A percentile compares a stretch with the other conserved stretches of the same genome.
Evolutionary conservation across 2,797 vertebrate genomes (phyloP).

Genomic region (Rhadinocentrus ornatus): DNA sequence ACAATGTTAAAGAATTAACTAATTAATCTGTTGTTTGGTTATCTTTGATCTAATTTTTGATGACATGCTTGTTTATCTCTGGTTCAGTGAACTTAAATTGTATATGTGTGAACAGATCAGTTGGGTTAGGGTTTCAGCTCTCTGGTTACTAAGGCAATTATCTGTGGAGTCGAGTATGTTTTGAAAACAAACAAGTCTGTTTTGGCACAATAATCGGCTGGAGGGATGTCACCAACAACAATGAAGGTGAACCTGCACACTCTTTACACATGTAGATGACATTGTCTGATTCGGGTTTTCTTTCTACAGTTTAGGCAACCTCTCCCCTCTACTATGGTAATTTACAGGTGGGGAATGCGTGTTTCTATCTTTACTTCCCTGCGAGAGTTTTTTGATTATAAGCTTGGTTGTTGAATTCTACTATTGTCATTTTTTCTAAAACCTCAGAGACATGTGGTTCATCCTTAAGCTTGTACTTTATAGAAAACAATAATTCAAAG

Average conservation of each 20-base stretch:
- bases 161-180: slow-evolving; percentile 74
- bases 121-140: slow-evolving; percentile 51
- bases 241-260: slow-evolving; percentile 42
- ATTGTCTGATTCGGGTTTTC: background rate
- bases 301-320: slow-evolving; percentile 1
- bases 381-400: too few relatives aligned
- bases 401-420: background rate
- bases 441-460: background rate
- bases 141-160: slow-evolving; percentile 80
- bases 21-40: slow-evolving; percentile 51
- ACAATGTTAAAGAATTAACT: slow-evolving; percentile 48
- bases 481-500: slow-evolving; percentile 6
- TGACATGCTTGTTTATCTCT: slow-evolving; percentile 26
- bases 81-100: slow-evolving; percentile 46
- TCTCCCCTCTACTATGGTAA: background rate
- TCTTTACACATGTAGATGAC: slow-evolving; percentile 19
- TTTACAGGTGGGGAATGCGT: background rate
- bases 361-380: too few relatives aligned
- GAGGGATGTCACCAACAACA: slow-evolving; percentile 45
- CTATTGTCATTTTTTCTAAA: background rate
- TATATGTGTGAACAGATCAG: slow-evolving; percentile 50
- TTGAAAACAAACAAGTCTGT: slow-evolving; percentile 83
- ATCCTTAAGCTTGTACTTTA: slow-evolving; percentile 5
- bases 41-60: slow-evolving; percentile 49
- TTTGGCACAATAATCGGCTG: slow-evolving; percentile 63